These are phyloP conservation scores for Rhorus exstirpatorius DNA, from an alignment of 2,888 invertebrate genomes.

Conservation along the genomic window DNA sequence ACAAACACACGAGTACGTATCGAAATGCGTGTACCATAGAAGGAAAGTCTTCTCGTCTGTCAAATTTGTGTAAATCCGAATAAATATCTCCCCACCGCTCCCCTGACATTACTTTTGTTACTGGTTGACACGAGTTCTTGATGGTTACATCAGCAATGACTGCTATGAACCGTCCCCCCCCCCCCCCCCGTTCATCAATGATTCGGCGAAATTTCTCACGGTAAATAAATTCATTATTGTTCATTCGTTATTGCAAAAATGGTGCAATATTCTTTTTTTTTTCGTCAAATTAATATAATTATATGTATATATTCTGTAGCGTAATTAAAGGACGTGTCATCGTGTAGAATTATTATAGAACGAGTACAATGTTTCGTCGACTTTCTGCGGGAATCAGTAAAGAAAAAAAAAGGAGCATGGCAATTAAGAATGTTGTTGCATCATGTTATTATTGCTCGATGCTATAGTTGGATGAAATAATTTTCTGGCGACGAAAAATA, in stretches of 20 bases:
- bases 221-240: constrained; percentile 13
- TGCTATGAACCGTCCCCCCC: background rate
- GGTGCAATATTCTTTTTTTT: constrained; percentile 7
- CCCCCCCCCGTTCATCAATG: background rate
- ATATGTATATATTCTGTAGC: background rate
- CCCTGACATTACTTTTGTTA: background rate
- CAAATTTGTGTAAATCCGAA: background rate
- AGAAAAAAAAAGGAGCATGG: constrained; percentile 7
- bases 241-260: constrained; percentile 14
- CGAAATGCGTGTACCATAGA: background rate
- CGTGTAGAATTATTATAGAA: too few relatives aligned
- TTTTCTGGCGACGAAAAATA: background rate
- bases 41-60: background rate
- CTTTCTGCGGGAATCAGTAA: constrained; percentile 13
- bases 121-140: background rate
- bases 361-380: constrained; percentile 6
- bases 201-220: constrained; percentile 7
- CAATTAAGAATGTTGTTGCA: constrained; percentile 9
- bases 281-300: background rate
- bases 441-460: too few relatives aligned
- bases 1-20: background rate
- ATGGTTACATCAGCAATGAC: background rate
- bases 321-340: too few relatives aligned
- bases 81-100: background rate
- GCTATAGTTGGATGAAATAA: background rate